Base-by-base conservation (phyloP, 2,888 invertebrate species). In the Rhorus exstirpatorius region DNA sequence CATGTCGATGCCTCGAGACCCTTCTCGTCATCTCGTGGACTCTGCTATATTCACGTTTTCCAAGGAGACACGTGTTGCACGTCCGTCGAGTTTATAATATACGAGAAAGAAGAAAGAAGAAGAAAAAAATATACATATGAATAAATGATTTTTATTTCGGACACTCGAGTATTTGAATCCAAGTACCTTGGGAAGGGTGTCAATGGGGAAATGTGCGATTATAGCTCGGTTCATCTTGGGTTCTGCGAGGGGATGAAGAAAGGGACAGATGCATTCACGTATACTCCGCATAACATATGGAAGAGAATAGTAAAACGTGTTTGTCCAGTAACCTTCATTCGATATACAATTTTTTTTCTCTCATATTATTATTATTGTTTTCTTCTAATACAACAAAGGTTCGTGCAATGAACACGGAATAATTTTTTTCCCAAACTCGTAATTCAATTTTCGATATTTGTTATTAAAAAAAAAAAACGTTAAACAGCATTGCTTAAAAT, bases 261-360 rank as follows among this genome's bases (percentile, higher is more conserved):
- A 53, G n/a, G 41, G 61, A 68, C 79, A 74, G 74, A 79, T 79
- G 79, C 79, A 75, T 67, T 67, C n/a, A n/a, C n/a, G n/a, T n/a
- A n/a, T n/a, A n/a, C n/a, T n/a, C n/a, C n/a, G n/a, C n/a, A n/a
- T n/a, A n/a, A n/a, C n/a, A n/a, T n/a, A n/a, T n/a, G n/a, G n/a
- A n/a, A n/a, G n/a, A n/a, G n/a, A n/a, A n/a, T n/a, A n/a, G n/a
- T n/a, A n/a, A n/a, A n/a, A n/a, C n/a, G n/a, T n/a, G n/a, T n/a
- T n/a, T n/a, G n/a, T n/a, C n/a, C n/a, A n/a, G n/a, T n/a, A n/a
- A n/a, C n/a, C 46, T 14, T 3, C 14, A 8, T 46, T 46, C 17
- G 46, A 46, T 78, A 55, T 65, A 31, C 63, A 26, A 61, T 49
- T 38, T 49, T 61, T 51, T 61, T 38, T 71, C 31, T n/a, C 14